Percentiles rank a stretch among this genome's conserved stretches.
Evolutionary conservation across 2,113 vertebrate species (phyloP).

Genomic region (Addax nasomaculatus): DNA sequence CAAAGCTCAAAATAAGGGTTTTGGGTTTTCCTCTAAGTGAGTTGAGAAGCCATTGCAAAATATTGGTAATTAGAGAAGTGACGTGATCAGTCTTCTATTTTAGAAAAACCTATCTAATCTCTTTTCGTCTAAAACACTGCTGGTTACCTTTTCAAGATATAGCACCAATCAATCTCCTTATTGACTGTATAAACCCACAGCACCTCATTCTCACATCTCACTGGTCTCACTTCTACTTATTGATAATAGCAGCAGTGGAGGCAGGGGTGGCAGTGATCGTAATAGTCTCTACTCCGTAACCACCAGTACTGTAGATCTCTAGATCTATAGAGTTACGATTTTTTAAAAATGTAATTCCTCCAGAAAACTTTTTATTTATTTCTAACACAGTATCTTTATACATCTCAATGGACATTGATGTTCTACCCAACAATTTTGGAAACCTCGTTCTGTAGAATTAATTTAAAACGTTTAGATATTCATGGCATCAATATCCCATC

Average conservation of each 20-base stretch:
- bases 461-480: neutral
- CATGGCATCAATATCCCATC: neutral
- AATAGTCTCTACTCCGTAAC: neutral
- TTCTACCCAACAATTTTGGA: neutral
- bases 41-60: neutral
- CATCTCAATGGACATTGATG: neutral
- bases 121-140: neutral
- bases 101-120: neutral
- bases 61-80: neutral
- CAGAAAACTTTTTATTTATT: neutral
- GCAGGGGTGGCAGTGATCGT: neutral
- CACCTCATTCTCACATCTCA: neutral
- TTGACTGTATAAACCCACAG: neutral
- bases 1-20: neutral
- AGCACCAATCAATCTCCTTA: rapidly evolving
- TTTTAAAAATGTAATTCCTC: neutral
- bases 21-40: neutral
- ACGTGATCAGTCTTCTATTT: neutral
- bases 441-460: neutral
- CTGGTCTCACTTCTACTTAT: neutral
- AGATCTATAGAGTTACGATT: neutral
- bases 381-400: neutral
- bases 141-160: neutral
- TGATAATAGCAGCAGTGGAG: neutral
- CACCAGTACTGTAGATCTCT: neutral